Conservation (phyloP, 1,140 invertebrate species). For the Hyposmocoma kahamanoa region DNA sequence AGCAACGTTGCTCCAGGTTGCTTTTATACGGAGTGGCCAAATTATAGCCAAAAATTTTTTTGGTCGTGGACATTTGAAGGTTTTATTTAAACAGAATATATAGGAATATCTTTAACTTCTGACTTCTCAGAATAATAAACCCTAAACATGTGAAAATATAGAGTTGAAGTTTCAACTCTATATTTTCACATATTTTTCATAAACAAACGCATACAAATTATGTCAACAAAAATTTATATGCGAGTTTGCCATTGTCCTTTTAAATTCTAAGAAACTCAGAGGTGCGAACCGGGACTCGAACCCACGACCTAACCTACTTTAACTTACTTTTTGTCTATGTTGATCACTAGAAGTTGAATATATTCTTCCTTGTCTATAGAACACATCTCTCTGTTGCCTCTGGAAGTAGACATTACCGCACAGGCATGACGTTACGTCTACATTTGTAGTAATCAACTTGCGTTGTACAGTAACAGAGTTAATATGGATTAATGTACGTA, state of each 20-base stretch:
- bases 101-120: background rate
- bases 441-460: conserved; percentile 1
- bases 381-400: conserved; percentile 5
- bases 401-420: conserved; percentile 19
- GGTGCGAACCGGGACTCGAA: no score
- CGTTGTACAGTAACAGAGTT: background rate
- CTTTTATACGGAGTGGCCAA: background rate
- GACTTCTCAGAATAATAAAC: background rate
- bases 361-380: conserved; percentile 20
- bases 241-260: no score
- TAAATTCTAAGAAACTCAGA: no score
- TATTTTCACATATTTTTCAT: no score
- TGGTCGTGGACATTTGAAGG: background rate
- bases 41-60: background rate
- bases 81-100: background rate
- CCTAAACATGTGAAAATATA: background rate
- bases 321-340: conserved; percentile 46
- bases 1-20: background rate
- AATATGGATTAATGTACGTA: background rate
- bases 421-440: conserved; percentile 14
- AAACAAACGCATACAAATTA: no score
- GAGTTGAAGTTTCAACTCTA: background rate
- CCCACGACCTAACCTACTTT: no score
- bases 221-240: no score
- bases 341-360: conserved; percentile 54